phyloP scores from a whole-genome alignment of 2,113 vertebrate species.

The Lepus timidus region DNA sequence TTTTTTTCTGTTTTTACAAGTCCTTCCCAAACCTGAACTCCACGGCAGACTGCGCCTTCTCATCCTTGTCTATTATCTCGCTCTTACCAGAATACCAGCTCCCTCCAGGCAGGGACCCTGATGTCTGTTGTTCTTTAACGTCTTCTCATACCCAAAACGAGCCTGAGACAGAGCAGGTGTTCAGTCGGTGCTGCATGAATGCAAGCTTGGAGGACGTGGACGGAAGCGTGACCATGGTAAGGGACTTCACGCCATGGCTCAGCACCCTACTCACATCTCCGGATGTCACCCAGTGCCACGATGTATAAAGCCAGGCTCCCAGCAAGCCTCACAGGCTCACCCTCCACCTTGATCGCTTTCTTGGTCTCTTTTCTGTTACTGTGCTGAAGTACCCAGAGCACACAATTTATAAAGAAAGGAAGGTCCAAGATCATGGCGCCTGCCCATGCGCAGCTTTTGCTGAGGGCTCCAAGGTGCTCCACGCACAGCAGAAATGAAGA shows the following conservation, averaged over 20 bases:
- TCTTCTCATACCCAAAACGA: neutral
- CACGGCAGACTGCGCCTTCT: accelerated
- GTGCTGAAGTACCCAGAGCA: neutral
- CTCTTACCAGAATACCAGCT: neutral
- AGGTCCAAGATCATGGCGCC: neutral
- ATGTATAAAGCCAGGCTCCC: neutral
- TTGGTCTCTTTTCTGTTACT: neutral
- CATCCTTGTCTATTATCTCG: neutral
- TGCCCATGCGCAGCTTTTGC: no score
- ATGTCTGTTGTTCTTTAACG: neutral
- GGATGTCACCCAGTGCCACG: accelerated
- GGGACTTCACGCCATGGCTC: accelerated
- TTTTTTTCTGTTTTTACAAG: neutral
- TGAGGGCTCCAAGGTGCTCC: neutral
- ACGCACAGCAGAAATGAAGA: neutral
- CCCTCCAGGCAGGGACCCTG: no score
- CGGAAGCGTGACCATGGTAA: neutral
- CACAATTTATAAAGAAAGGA: neutral
- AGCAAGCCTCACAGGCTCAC: neutral
- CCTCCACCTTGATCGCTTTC: neutral
- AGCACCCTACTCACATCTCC: neutral
- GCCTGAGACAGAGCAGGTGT: accelerated
- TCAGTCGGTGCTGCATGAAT: no score
- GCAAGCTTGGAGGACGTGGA: neutral
- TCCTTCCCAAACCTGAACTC: neutral